Percentiles rank a stretch among this genome's conserved stretches.
Evolutionary conservation across 1,140 invertebrate genomes (phyloP).

Genomic region (Drosophila melanica): DNA sequence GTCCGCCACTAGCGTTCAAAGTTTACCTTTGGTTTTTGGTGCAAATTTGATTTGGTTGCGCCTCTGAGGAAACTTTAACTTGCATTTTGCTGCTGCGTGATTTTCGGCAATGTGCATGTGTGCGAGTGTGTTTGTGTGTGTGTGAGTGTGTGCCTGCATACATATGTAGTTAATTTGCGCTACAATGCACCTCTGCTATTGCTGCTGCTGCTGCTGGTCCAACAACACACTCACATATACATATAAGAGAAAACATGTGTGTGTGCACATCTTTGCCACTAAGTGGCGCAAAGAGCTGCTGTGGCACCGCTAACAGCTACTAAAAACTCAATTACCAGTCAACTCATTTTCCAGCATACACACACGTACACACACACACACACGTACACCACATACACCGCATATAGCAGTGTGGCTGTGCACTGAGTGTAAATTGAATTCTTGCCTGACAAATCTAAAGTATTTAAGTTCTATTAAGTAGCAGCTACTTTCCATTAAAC

Average conservation of each 20-base stretch:
- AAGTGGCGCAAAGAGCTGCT: slow-evolving; percentile 73
- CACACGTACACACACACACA: slow-evolving; percentile 14
- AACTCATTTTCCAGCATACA: slow-evolving; percentile 41
- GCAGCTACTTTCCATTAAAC: slow-evolving; percentile 4
- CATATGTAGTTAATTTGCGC: slow-evolving; percentile 62
- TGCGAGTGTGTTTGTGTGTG: slow-evolving; percentile 10
- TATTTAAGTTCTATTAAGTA: slow-evolving; percentile 24
- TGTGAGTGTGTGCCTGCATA: not conserved
- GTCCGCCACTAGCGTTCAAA: slow-evolving; percentile 66
- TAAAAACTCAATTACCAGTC: slow-evolving; percentile 77
- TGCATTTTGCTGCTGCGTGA: slow-evolving; percentile 43
- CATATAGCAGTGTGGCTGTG: slow-evolving; percentile 1
- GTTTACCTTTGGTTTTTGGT: slow-evolving; percentile 80
- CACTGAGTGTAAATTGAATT: slow-evolving; percentile 42
- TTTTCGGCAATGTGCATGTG: slow-evolving; percentile 34
- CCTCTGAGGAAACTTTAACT: slow-evolving; percentile 65
- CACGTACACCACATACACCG: slow-evolving; percentile 1
- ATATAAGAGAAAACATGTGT: slow-evolving; percentile 18
- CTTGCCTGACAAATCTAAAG: slow-evolving; percentile 27
- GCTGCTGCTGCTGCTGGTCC: slow-evolving; percentile 25
- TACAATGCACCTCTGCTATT: slow-evolving; percentile 58
- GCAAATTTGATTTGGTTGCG: slow-evolving; percentile 76
- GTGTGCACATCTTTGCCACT: slow-evolving; percentile 62
- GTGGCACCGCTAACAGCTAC: slow-evolving; percentile 74
- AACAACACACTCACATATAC: slow-evolving; percentile 6